Conservation (phyloP, 2,797 vertebrate genomes). For the Valencia hispanica region DNA sequence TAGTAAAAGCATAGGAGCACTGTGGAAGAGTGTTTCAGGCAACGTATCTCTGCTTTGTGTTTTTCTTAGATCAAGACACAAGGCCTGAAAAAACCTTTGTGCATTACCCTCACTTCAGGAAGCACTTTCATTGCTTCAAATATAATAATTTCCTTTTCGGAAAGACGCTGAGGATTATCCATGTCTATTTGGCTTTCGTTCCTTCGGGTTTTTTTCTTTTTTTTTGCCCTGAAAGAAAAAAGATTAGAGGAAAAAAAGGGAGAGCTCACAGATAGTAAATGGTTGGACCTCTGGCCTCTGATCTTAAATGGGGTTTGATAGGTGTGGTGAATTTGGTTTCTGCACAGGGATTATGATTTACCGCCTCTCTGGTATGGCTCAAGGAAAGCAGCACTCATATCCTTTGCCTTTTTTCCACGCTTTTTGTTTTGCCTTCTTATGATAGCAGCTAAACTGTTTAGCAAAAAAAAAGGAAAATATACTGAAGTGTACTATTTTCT, state of each 20-base stretch:
- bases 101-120: slow-evolving; percentile 74
- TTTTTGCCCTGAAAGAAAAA: slow-evolving; percentile 63
- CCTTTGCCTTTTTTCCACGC: slow-evolving; percentile 42
- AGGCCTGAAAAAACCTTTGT: slow-evolving; percentile 47
- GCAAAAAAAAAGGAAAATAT: background rate
- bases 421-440: slow-evolving; percentile 50
- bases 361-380: slow-evolving; percentile 56
- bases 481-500: background rate
- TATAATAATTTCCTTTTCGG: slow-evolving; percentile 82
- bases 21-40: slow-evolving; percentile 62
- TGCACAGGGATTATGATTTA: slow-evolving; percentile 67
- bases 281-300: slow-evolving; percentile 65
- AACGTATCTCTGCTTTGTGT: slow-evolving; percentile 64
- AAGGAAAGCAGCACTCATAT: slow-evolving; percentile 54
- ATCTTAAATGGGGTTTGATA: slow-evolving; percentile 77
- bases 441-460: slow-evolving; percentile 24
- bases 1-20: slow-evolving; percentile 25
- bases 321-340: slow-evolving; percentile 70
- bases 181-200: slow-evolving; percentile 64
- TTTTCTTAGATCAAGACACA: slow-evolving; percentile 75
- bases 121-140: slow-evolving; percentile 78
- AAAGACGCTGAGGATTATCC: slow-evolving; percentile 72
- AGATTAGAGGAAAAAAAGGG: slow-evolving; percentile 52
- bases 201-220: slow-evolving; percentile 60
- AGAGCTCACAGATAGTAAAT: slow-evolving; percentile 63